Percentiles rank a stretch among this genome's conserved stretches.
Evolutionary conservation across 2,113 vertebrate genomes (phyloP).

Genomic region (Ochotona curzoniae): DNA sequence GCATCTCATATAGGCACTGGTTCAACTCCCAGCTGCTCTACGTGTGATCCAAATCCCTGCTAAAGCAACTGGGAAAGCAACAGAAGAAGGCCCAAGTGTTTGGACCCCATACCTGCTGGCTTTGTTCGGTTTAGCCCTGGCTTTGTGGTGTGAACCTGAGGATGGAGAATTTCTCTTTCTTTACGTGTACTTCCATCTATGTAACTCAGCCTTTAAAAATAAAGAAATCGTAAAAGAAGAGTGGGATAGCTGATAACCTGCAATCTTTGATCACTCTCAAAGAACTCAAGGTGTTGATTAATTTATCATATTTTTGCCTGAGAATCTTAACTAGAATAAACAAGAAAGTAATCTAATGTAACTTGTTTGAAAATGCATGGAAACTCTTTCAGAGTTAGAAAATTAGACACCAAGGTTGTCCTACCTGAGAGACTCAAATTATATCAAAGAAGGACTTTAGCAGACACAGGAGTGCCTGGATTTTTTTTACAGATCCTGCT

Average conservation of each 20-base stretch:
- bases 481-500: background rate
- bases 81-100: no score
- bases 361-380: background rate
- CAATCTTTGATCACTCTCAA: background rate
- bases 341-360: background rate
- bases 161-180: no score
- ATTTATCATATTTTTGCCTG: background rate
- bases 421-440: background rate
- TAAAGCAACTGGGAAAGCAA: no score
- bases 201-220: no score
- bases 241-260: background rate
- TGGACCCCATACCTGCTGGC: no score
- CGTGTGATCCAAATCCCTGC: no score
- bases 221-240: background rate
- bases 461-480: background rate
- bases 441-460: background rate
- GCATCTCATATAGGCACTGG: no score
- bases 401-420: background rate
- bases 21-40: no score
- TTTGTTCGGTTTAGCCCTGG: no score
- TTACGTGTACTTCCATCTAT: no score
- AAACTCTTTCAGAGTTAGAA: background rate
- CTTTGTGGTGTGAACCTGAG: no score
- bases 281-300: background rate
- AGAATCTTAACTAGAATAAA: conserved; percentile 20